Conservation (phyloP, 92 coral and sea anemone genomes). For the Phymanthus crucifer region DNA sequence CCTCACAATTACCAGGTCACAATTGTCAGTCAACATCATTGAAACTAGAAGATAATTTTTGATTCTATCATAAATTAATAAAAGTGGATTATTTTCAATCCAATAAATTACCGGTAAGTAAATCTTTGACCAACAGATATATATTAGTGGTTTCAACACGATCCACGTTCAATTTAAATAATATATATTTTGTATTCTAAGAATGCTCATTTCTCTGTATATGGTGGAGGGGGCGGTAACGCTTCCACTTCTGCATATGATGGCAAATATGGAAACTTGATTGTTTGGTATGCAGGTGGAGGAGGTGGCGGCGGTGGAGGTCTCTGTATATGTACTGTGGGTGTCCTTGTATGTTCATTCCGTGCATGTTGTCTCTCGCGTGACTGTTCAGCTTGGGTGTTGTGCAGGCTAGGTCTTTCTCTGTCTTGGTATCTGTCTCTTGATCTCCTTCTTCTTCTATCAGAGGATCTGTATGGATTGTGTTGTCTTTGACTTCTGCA, state of each 20-base stretch:
- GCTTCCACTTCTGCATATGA: constrained; percentile 66
- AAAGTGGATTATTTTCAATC: background rate
- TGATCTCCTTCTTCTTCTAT: constrained; percentile 36
- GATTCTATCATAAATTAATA: too few species aligned
- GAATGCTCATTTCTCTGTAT: constrained; percentile 24
- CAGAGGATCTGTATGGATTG: constrained; percentile 38
- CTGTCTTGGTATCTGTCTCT: constrained; percentile 26
- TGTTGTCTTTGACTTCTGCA: constrained; percentile 52
- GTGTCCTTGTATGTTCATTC: constrained; percentile 19
- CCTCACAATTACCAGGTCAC: too few species aligned
- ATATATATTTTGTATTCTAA: background rate
- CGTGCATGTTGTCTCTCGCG: constrained; percentile 8
- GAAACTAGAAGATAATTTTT: too few species aligned
- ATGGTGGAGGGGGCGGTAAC: constrained; percentile 73
- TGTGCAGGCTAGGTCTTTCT: constrained; percentile 21
- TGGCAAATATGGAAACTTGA: constrained; percentile 71
- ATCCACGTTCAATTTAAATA: background rate
- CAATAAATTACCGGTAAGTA: background rate
- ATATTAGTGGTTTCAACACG: background rate
- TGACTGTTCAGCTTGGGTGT: constrained; percentile 18
- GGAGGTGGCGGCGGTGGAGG: constrained; percentile 51
- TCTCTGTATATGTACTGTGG: constrained; percentile 29
- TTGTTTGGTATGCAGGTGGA: constrained; percentile 63
- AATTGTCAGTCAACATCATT: too few species aligned
- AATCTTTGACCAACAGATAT: background rate